Conservation (phyloP, 2,888 invertebrate genomes). For the Papilio elwesi region DNA sequence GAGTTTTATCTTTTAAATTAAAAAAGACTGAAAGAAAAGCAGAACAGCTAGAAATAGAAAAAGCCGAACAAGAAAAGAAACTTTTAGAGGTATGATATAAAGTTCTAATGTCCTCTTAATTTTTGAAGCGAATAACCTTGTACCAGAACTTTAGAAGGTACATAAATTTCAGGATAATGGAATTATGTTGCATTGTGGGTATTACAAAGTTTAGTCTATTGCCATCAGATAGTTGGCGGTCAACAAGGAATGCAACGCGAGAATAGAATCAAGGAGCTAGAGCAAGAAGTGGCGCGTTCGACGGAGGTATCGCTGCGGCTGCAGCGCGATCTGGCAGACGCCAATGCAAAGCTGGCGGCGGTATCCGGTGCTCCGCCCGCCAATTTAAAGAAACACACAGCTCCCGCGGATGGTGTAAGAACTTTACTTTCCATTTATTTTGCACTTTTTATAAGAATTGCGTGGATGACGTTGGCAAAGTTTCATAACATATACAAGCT, state of each 20-base stretch:
- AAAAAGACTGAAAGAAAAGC: slow-evolving; percentile 96
- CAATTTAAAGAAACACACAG: slow-evolving; percentile 84
- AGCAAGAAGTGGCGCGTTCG: slow-evolving; percentile 92
- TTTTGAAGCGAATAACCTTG: background rate
- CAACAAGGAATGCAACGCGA: slow-evolving; percentile 85
- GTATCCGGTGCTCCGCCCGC: slow-evolving; percentile 68
- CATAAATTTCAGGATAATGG: too few species aligned
- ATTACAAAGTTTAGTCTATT: background rate
- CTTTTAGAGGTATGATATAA: slow-evolving; percentile 76
- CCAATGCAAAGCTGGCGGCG: slow-evolving; percentile 83
- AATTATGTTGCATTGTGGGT: too few species aligned
- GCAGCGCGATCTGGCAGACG: slow-evolving; percentile 88
- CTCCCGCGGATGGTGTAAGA: slow-evolving; percentile 84
- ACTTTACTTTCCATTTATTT: slow-evolving; percentile 2
- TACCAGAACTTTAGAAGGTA: background rate
- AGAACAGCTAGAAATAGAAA: slow-evolving; percentile 94
- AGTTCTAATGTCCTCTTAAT: slow-evolving; percentile 32
- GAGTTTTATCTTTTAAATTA: slow-evolving; percentile 98
- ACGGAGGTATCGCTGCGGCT: slow-evolving; percentile 89
- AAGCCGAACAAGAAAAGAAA: slow-evolving; percentile 88
- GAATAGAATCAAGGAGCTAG: slow-evolving; percentile 90
- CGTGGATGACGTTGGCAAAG: too few species aligned
- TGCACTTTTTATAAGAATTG: background rate
- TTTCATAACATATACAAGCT: too few species aligned
- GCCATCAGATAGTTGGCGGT: slow-evolving; percentile 80